Conservation (phyloP, 2,888 invertebrate genomes). For the Lepidochrysops patricia region DNA sequence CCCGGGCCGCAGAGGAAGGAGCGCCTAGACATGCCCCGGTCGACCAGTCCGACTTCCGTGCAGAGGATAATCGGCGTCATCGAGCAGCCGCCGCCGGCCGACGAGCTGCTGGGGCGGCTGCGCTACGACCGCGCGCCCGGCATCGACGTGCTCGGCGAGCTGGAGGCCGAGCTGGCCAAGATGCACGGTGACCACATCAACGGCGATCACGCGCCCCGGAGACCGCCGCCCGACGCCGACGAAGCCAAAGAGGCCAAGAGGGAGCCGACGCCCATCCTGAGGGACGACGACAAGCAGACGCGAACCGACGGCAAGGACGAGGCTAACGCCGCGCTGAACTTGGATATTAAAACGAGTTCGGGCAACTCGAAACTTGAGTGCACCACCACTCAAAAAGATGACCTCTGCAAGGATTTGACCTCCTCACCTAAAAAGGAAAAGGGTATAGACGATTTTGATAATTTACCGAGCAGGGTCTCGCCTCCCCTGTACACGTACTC, state of each 20-base stretch:
- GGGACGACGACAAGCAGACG: conserved; percentile 31
- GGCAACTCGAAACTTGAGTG: conserved; percentile 26
- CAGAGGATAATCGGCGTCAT: conserved; percentile 64
- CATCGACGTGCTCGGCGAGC: conserved; percentile 76
- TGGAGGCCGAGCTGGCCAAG: conserved; percentile 81
- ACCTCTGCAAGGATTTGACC: conserved; percentile 20
- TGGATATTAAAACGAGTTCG: conserved; percentile 22
- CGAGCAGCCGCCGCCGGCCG: conserved; percentile 44
- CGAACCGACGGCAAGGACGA: conserved; percentile 24
- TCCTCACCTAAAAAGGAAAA: conserved; percentile 37
- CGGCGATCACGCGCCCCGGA: conserved; percentile 45
- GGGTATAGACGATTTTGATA: conserved; percentile 65
- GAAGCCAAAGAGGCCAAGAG: conserved; percentile 39
- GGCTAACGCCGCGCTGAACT: conserved; percentile 22
- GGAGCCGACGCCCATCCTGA: conserved; percentile 45
- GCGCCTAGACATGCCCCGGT: conserved; percentile 57
- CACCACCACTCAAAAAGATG: conserved; percentile 27
- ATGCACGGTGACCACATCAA: conserved; percentile 73
- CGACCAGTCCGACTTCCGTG: conserved; percentile 58
- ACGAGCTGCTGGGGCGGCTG: conserved; percentile 45
- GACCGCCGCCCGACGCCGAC: conserved; percentile 29
- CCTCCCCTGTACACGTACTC: conserved; percentile 87
- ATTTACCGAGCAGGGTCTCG: conserved; percentile 81
- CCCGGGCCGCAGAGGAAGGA: conserved; percentile 64
- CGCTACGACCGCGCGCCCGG: conserved; percentile 52